Base-by-base conservation (phyloP, 64 coral and sea anemone genomes). In the Stichodactyla mertensii region DNA sequence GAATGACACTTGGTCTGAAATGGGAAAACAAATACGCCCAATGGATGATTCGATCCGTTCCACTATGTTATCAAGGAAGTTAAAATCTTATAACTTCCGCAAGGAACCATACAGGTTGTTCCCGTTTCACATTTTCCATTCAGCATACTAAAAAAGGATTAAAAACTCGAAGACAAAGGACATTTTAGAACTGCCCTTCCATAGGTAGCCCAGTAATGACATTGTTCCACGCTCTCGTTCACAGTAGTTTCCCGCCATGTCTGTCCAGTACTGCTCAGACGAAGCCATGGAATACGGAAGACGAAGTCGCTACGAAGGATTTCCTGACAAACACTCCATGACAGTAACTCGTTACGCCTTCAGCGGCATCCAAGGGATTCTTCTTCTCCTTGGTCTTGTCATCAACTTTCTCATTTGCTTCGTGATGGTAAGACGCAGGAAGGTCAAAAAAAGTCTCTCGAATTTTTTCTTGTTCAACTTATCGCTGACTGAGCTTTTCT, bases 401-500 rank as follows among this genome's bases (percentile, higher is more conserved):
- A 60, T 85, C 14, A 85, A 85, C 56, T 85, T 51, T 16, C 18
- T 85, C 8, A 85, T 85, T 36, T 85, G 83, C 18, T 85, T 54
- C 13, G 83, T 85, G 55, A 85, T 85, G 83, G 13, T 85, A 3
- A 85, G 24, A 64, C 53, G 83, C 26, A 1, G 31, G 2, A 64
- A 61, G 51, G 60, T 85, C 9, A 58, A 85, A 16, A 58, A 64
- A 16, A 85, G 14, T 24, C 27, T 64, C 7, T 57, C 83, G 6
- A 85, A 85, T 18, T 85, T 85, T 22, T 85, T 61, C 14, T 56
- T 85, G 9, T 85, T 85, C 31, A 58, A 85, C 22, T 18, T 85
- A 11, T 85, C 83, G 13, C 27, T 64, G 28, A 85, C 83, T 7
- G 83, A 85, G 7, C 83, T 85, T 16, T 5, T 85, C 7, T 23